Evolutionary conservation across 2,888 invertebrate genomes (phyloP).

Genomic region (Argyra leucocephala): DNA sequence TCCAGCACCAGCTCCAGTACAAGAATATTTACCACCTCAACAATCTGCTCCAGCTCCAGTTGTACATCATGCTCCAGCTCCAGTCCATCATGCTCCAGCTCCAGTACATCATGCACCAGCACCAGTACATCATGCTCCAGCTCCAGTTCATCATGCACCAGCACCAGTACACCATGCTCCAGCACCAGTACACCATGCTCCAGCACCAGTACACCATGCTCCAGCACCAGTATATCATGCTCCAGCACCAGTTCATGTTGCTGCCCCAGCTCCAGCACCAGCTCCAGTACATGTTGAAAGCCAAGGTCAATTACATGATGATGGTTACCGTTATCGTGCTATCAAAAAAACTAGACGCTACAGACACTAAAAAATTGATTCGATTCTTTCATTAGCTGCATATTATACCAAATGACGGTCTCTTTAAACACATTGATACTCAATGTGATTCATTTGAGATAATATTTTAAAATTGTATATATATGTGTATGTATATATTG

Average conservation of each 20-base stretch:
- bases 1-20: not conserved
- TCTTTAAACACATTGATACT: not conserved
- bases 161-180: not conserved
- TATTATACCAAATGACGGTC: not conserved
- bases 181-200: constrained; percentile 11
- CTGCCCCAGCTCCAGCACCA: not conserved
- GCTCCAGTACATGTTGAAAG: not conserved
- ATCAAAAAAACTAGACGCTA: not conserved
- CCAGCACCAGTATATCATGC: constrained; percentile 10
- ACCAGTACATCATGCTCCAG: constrained; percentile 1
- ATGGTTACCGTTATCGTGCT: constrained; percentile 10
- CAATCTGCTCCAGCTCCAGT: not conserved
- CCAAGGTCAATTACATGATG: not conserved
- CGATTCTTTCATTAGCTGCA: not conserved
- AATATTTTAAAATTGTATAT: not conserved
- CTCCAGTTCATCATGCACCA: constrained; percentile 7
- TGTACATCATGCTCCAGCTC: not conserved
- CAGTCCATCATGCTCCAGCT: not conserved
- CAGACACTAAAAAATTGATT: not conserved
- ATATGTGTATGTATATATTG: not conserved
- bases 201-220: constrained; percentile 8
- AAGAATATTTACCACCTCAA: constrained; percentile 8
- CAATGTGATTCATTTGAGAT: not conserved
- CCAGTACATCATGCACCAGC: not conserved
- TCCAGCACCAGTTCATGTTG: not conserved